Conservation (phyloP, 2,797 vertebrate genomes). For the Rhynchotus rufescens region DNA sequence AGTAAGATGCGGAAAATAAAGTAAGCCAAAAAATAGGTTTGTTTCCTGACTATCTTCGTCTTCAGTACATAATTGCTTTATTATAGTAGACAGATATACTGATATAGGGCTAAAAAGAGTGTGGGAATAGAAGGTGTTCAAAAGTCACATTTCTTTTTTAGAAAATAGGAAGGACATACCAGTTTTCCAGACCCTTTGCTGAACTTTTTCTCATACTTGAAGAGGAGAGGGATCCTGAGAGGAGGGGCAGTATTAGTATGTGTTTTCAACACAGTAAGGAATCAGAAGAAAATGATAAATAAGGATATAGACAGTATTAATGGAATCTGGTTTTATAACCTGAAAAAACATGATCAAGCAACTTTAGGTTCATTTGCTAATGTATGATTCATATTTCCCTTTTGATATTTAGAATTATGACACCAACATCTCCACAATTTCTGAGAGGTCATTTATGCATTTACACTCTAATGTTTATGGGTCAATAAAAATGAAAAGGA, state of each 20-base stretch:
- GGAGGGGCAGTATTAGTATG: background rate
- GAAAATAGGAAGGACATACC: background rate
- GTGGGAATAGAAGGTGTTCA: background rate
- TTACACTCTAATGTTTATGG: constrained; percentile 62
- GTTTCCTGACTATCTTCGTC: background rate
- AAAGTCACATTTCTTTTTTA: background rate
- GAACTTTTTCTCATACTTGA: background rate
- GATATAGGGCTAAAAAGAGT: background rate
- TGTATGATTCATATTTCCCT: background rate
- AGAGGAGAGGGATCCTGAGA: background rate
- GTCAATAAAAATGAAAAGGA: constrained; percentile 58
- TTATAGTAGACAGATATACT: background rate
- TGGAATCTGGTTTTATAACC: background rate
- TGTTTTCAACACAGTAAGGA: background rate
- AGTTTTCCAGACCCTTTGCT: background rate
- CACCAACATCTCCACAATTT: background rate
- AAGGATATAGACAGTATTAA: background rate
- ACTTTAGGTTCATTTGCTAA: constrained; percentile 8
- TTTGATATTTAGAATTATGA: constrained; percentile 44
- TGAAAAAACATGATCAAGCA: background rate
- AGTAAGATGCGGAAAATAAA: background rate
- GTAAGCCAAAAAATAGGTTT: background rate
- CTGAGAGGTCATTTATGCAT: constrained; percentile 14
- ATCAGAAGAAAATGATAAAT: background rate
- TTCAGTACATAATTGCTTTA: background rate